Base-by-base conservation (phyloP, 1,140 invertebrate genomes). In the Holotrichia oblita region DNA sequence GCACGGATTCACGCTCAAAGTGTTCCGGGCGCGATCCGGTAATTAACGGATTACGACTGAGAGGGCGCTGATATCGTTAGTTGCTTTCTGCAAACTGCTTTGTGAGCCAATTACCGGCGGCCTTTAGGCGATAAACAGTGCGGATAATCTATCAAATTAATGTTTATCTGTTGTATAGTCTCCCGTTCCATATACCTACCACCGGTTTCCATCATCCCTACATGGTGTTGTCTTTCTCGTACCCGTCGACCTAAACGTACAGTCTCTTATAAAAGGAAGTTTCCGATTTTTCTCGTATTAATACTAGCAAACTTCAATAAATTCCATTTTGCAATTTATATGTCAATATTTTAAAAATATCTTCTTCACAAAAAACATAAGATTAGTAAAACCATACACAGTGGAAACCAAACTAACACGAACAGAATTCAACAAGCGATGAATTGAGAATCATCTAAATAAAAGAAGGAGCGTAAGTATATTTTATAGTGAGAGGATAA, bases 131-230 rank as follows among this genome's bases (percentile, higher is more conserved):
- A 85, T 85, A 85, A 85, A 84, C 84, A 85, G 84, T 79, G 83
- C 81, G 84, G 83, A 85, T 85, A 85, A 85, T 85, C 84, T 85
- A 85, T 84, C 83, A 83, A 83, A 85, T 85, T 85, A 85, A 80
- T 83, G 81, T 83, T 83, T 82, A 81, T 83, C 80, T 76, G 75
- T 40, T 74, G 27, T 55, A 55, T n/a, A 17, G 48, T 55, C 44
- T 48, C 61, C 27, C 61, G 61, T 69, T 27, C 22, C 27, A 24
- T 27, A 10, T 69, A 27, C 20, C 12, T 22, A 10, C 17, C 61
- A 10, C 22, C 10, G 61, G 20, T 14, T 69, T 27, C 20, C 27
- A 17, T 27, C 61, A 9, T 48, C 44, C 44, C n/a, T 17, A 14
- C 44, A 14, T 17, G 10, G 10, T 48, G 10, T 48, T n/a, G n/a